phyloP scores from a whole-genome alignment of 1,140 invertebrate species.

The Drosophila sechellia region DNA sequence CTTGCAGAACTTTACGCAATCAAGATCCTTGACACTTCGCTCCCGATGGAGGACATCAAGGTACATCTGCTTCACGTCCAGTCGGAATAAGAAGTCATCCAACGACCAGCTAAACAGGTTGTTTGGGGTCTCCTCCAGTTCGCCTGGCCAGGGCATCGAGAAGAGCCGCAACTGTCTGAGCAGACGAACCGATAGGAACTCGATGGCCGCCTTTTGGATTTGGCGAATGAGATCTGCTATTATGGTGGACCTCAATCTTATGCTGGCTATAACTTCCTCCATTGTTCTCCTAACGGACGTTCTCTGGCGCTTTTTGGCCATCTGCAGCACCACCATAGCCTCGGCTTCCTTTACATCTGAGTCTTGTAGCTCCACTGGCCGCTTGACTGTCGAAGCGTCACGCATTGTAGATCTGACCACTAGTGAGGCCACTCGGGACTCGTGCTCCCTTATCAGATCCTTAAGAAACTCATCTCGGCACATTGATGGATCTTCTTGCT shows the following conservation, averaged over 20 bases:
- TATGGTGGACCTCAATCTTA: neutral
- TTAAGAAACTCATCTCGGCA: conserved; percentile 54
- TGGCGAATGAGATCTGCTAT: neutral
- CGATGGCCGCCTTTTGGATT: conserved; percentile 44
- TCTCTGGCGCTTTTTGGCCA: neutral
- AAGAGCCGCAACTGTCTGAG: conserved; percentile 25
- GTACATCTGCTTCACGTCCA: conserved; percentile 37
- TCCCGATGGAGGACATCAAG: conserved; percentile 45
- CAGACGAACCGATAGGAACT: conserved; percentile 39
- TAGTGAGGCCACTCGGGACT: neutral
- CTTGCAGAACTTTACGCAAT: conserved; percentile 47
- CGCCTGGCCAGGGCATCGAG: conserved; percentile 28
- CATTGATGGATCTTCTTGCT: conserved; percentile 19
- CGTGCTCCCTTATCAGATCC: neutral
- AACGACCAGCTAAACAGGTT: conserved; percentile 52
- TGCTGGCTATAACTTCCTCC: no score
- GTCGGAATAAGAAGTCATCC: conserved; percentile 30
- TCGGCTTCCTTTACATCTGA: conserved; percentile 2
- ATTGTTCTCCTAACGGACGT: neutral
- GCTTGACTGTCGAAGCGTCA: neutral
- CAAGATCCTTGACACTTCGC: conserved; percentile 16
- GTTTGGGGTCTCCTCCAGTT: conserved; percentile 22
- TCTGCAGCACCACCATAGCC: conserved; percentile 16
- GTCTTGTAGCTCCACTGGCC: neutral
- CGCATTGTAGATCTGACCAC: neutral